A percentile compares a stretch with the other conserved stretches of the same genome.
Conservation (phyloP, 2,113 vertebrate genomes). For the Hipposideros armiger region DNA sequence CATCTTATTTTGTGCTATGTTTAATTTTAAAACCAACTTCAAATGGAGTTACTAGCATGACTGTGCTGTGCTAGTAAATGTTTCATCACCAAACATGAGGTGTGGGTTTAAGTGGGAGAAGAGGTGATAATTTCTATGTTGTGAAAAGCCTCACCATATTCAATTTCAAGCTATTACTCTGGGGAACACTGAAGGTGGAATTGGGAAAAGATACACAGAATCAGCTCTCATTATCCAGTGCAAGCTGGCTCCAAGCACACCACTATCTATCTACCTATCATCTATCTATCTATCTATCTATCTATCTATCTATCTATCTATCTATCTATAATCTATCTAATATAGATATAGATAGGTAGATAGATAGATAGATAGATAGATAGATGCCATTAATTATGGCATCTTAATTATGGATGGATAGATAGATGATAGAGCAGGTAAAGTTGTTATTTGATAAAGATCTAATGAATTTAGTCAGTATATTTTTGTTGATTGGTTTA, state of each 20-base stretch:
- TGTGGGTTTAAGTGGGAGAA: accelerated
- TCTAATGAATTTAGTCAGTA: not conserved
- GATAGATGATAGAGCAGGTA: not conserved
- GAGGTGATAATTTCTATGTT: not conserved
- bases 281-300: too few relatives aligned
- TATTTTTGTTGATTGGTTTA: not conserved
- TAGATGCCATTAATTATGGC: not conserved
- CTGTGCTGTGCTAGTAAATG: not conserved
- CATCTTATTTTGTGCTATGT: not conserved
- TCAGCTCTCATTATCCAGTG: not conserved
- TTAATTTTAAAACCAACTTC: not conserved
- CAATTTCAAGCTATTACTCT: not conserved
- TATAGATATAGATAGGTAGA: not conserved
- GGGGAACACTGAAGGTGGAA: not conserved
- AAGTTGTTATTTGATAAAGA: not conserved
- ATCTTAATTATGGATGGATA: not conserved
- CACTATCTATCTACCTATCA: too few relatives aligned
- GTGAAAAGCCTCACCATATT: not conserved
- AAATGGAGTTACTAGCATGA: not conserved
- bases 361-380: not conserved
- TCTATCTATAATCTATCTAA: not conserved
- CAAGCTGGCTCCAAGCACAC: not conserved
- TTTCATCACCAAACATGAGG: not conserved
- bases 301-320: too few relatives aligned
- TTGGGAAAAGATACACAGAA: not conserved